Conservation (phyloP, 2,113 vertebrate species). For the Pelecanoides urinatrix region DNA sequence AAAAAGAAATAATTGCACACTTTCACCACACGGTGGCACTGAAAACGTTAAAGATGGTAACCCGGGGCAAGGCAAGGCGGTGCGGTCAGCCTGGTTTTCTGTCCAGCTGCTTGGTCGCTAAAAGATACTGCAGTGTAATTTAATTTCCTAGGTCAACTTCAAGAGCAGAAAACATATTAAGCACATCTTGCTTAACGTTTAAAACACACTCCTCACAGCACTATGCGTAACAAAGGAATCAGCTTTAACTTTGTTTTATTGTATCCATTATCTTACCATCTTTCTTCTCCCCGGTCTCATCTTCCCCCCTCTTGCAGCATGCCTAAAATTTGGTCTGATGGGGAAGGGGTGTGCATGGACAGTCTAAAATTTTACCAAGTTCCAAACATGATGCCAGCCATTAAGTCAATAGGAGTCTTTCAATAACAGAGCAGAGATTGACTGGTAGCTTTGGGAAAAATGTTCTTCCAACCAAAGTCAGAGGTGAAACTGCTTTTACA, state of each 20-base stretch:
- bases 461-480: not conserved
- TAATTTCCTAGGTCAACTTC: fast-evolving
- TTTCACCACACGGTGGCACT: slow-evolving; percentile 3
- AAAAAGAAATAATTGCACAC: fast-evolving
- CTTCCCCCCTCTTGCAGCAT: not conserved
- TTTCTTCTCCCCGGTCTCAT: too few species aligned
- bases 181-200: not conserved
- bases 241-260: not conserved
- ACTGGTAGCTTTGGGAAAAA: not conserved
- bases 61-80: not conserved
- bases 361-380: too few species aligned
- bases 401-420: not conserved
- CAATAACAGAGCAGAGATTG: not conserved
- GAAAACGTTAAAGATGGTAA: fast-evolving
- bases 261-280: too few species aligned
- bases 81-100: fast-evolving
- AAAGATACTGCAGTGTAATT: fast-evolving
- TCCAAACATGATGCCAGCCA: not conserved
- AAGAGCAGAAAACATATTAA: not conserved
- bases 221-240: not conserved
- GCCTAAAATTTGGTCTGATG: not conserved
- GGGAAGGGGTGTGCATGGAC: not conserved
- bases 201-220: not conserved
- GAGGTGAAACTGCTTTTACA: not conserved
- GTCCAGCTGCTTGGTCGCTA: not conserved